Base-by-base conservation (phyloP, 2,797 vertebrate species). In the Sphaeramia orbicularis region DNA sequence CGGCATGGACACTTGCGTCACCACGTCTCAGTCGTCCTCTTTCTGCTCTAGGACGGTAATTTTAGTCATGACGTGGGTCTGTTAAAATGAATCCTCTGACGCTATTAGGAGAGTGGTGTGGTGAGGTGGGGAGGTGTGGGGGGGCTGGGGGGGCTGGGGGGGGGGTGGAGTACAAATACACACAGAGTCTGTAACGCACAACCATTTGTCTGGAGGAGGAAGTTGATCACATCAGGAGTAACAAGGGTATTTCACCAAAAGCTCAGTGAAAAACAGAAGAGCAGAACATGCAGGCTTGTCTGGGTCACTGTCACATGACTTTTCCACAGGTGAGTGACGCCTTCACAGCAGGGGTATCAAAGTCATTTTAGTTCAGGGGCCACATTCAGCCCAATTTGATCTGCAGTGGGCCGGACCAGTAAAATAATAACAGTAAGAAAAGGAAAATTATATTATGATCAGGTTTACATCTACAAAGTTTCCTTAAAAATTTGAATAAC, bases 271-370 rank as follows among this genome's bases (percentile, higher is more conserved):
- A 41, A 45, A 13, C 42, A 80, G 45, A 14, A 65, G 27, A 63
- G 10, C 36, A 59, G 44, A 80, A 74, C 63, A 77, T 80, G 80
- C 61, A 72, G 71, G 77, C 54, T 81, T 78, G 74, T 51, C 64
- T 35, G 58, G 67, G 44, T 36, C 30, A 43, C 50, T 35, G 58
- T 61, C 53, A 76, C 27, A 41, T 70, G 61, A 74, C 49, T 24
- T 54, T 70, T 37, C 78, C 75, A 69, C 87, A 88, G 90, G 87
- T 93, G 87, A 50, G 86, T 55, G 45, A 63, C n/a, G n/a, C n/a
- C n/a, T n/a, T n/a, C n/a, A n/a, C n/a, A n/a, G n/a, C n/a, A n/a
- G n/a, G n/a, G n/a, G n/a, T n/a, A n/a, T n/a, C n/a, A n/a, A n/a
- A n/a, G n/a, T n/a, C n/a, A n/a, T n/a, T n/a, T n/a, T n/a, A n/a